Conservation (phyloP, 2,113 vertebrate genomes). For the Mobula birostris region DNA sequence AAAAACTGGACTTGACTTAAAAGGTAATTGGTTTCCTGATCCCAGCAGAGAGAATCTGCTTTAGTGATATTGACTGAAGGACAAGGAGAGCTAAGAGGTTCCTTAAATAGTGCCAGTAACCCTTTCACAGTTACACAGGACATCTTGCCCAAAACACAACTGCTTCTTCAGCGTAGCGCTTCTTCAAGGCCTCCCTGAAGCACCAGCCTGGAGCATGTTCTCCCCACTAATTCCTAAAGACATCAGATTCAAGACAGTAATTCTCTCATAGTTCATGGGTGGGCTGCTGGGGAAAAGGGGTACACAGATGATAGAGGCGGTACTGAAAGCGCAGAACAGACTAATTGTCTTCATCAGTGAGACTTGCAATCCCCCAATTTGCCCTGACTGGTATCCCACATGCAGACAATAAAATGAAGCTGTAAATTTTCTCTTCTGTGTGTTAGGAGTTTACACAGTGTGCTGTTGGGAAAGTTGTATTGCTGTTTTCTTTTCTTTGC, state of each 20-base stretch:
- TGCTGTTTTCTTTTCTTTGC: neutral
- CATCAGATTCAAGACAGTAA: no score
- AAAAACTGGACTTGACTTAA: no score
- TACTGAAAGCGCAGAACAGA: neutral
- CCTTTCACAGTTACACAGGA: neutral
- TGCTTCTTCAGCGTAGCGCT: neutral
- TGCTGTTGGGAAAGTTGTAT: neutral
- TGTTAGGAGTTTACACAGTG: neutral
- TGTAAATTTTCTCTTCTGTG: neutral
- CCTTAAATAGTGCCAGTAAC: neutral
- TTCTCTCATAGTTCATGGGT: no score
- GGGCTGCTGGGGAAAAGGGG: no score
- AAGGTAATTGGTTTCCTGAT: no score
- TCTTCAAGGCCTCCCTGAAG: neutral
- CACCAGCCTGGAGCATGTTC: neutral
- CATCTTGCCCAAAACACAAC: neutral
- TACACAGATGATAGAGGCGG: no score
- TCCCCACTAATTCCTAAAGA: neutral
- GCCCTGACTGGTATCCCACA: neutral
- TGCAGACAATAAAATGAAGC: neutral
- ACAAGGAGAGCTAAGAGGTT: neutral
- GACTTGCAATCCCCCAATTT: neutral
- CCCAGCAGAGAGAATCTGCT: no score
- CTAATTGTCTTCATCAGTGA: neutral
- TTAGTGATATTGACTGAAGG: neutral